Evolutionary conservation across 2,113 vertebrate genomes (phyloP).

Genomic region (Boulengeromyrus knoepffleri): DNA sequence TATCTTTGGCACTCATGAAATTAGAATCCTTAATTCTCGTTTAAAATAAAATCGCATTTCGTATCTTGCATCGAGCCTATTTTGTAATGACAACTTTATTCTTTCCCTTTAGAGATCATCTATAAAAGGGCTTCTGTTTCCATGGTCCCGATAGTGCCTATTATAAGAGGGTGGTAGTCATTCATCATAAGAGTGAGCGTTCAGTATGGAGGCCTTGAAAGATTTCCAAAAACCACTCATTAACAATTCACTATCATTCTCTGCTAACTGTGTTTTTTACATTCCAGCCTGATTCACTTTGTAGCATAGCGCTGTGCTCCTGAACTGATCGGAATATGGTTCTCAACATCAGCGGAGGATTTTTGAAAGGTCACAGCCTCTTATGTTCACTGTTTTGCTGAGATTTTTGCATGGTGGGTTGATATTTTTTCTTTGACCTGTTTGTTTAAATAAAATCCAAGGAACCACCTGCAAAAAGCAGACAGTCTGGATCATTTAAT

Average conservation of each 20-base stretch:
- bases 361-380: not conserved
- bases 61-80: constrained; percentile 16
- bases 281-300: constrained; percentile 27
- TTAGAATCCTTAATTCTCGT: not conserved
- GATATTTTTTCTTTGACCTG: not conserved
- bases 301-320: constrained; percentile 11
- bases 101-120: constrained; percentile 50
- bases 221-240: constrained; percentile 62
- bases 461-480: not conserved
- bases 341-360: not conserved
- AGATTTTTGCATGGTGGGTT: not conserved
- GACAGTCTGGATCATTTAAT: not conserved
- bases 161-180: constrained; percentile 56
- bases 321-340: not conserved
- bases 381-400: not conserved
- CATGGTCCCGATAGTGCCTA: constrained; percentile 58
- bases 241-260: constrained; percentile 50
- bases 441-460: not conserved
- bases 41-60: not conserved
- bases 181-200: constrained; percentile 61
- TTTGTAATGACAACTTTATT: constrained; percentile 54
- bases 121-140: constrained; percentile 58
- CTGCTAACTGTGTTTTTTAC: constrained; percentile 51
- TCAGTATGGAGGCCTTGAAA: constrained; percentile 45
- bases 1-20: not conserved